Conservation (phyloP, 2,113 vertebrate species). For the Boulengeromyrus knoepffleri region DNA sequence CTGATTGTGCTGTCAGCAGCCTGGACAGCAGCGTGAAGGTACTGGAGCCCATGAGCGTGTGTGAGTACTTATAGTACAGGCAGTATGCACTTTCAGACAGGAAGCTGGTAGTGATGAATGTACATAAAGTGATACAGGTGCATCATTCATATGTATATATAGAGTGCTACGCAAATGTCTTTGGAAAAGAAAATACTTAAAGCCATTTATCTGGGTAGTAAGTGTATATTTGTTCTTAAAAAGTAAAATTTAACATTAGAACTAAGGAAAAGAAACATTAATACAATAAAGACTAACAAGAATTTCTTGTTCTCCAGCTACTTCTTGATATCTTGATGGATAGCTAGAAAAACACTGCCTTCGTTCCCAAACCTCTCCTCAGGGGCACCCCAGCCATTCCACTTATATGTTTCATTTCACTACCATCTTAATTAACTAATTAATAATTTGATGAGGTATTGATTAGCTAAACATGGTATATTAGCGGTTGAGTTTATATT, state of each 20-base stretch:
- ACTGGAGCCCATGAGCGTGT: neutral
- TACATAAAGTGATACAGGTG: neutral
- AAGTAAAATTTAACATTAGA: neutral
- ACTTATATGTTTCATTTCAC: neutral
- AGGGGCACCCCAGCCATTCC: neutral
- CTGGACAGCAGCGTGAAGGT: neutral
- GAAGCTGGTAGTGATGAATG: neutral
- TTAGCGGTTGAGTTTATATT: neutral
- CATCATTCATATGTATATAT: neutral
- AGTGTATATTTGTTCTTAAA: neutral
- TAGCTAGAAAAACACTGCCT: neutral
- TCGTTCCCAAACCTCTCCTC: too few relatives aligned
- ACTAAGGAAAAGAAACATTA: neutral
- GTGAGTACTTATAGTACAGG: neutral
- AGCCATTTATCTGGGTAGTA: neutral
- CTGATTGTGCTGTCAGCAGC: neutral
- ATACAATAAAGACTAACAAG: neutral
- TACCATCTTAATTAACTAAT: neutral
- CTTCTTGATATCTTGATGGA: neutral
- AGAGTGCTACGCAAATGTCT: neutral
- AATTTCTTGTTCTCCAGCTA: neutral
- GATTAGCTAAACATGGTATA: neutral
- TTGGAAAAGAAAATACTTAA: neutral
- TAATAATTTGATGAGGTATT: neutral
- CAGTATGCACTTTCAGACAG: neutral